These are phyloP conservation scores for Ophion obscuratus DNA, from an alignment of 2,888 invertebrate genomes.

Conservation along the genomic window DNA sequence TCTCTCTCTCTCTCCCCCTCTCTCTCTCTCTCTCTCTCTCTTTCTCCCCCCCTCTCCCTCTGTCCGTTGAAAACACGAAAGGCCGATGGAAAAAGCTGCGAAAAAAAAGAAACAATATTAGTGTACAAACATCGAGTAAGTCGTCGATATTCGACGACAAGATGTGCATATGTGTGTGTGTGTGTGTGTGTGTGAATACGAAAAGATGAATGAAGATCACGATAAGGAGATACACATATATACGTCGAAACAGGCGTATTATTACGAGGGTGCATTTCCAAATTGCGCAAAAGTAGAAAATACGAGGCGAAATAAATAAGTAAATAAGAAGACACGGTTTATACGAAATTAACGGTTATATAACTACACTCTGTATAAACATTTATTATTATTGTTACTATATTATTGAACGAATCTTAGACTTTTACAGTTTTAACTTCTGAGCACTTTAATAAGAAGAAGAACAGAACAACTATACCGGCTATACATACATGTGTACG, in stretches of 20 bases:
- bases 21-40: slow-evolving; percentile 33
- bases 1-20: slow-evolving; percentile 11
- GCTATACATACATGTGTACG: slow-evolving; percentile 63
- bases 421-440: slow-evolving; percentile 71
- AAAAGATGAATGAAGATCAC: slow-evolving; percentile 4
- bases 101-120: slow-evolving; percentile 44
- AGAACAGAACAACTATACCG: slow-evolving; percentile 65
- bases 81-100: slow-evolving; percentile 28
- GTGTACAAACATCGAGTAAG: slow-evolving; percentile 56
- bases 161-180: slow-evolving; percentile 26
- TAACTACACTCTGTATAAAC: slow-evolving; percentile 61
- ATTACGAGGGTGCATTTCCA: slow-evolving; percentile 1
- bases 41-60: slow-evolving; percentile 13
- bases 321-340: slow-evolving; percentile 50
- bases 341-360: slow-evolving; percentile 60
- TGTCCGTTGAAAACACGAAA: slow-evolving; percentile 27
- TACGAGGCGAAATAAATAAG: not conserved
- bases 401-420: slow-evolving; percentile 64
- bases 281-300: not conserved
- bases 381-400: slow-evolving; percentile 64
- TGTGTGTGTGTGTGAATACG: slow-evolving; percentile 26
- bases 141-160: slow-evolving; percentile 49
- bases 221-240: not conserved
- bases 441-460: slow-evolving; percentile 64
- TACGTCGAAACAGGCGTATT: not conserved